Conservation (phyloP, 2,888 invertebrate species). For the Archips xylosteana region DNA sequence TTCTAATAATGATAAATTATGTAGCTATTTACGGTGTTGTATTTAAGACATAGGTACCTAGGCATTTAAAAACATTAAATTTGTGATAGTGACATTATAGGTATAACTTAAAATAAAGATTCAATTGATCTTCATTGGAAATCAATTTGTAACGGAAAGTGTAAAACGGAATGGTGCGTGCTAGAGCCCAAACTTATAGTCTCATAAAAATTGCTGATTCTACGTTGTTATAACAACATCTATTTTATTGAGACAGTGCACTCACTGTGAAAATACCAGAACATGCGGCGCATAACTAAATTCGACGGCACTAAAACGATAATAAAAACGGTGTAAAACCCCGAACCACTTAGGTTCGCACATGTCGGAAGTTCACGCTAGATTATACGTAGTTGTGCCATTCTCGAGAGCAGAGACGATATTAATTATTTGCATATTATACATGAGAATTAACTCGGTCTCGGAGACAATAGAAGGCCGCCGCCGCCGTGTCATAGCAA, state of each 20-base stretch:
- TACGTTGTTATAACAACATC: background rate
- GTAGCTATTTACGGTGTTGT: background rate
- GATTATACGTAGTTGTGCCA: constrained; percentile 23
- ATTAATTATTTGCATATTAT: constrained; percentile 43
- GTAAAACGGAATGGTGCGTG: too few relatives aligned
- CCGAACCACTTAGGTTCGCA: constrained; percentile 25
- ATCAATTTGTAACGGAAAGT: too few relatives aligned
- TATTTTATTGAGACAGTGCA: background rate
- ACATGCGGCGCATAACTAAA: constrained; percentile 20
- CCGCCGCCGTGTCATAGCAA: constrained; percentile 72
- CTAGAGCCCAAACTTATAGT: too few relatives aligned
- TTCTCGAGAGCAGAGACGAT: constrained; percentile 18
- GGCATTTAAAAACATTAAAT: background rate
- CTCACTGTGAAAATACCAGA: constrained; percentile 16
- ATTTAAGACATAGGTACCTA: background rate
- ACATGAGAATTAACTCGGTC: constrained; percentile 62
- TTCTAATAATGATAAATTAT: background rate
- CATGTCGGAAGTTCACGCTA: constrained; percentile 29
- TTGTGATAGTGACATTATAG: background rate
- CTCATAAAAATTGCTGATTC: too few relatives aligned
- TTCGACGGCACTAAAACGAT: constrained; percentile 34
- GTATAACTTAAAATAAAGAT: too few relatives aligned
- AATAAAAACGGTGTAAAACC: constrained; percentile 29
- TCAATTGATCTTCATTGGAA: too few relatives aligned
- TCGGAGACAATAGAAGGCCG: constrained; percentile 79